Conservation (phyloP, 30 jellyfish, hydroid and myxozoan species). For the Turritopsis rubra region DNA sequence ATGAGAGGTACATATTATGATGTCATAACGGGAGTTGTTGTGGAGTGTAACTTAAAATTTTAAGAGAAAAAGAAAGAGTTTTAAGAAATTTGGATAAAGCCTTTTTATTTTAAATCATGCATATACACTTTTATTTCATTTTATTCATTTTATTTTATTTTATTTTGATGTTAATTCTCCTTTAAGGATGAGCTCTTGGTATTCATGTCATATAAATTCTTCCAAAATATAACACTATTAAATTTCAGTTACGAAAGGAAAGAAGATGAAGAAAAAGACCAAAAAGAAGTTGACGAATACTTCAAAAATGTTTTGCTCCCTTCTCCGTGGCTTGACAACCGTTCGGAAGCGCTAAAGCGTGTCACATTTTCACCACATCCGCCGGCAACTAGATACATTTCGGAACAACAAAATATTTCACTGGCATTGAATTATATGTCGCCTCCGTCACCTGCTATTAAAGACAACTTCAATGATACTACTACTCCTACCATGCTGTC, state of each 20-base stretch:
- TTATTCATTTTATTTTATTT: too few relatives aligned
- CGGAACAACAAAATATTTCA: neutral
- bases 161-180: neutral
- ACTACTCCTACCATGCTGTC: constrained; percentile 8
- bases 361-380: constrained; percentile 35
- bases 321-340: constrained; percentile 37
- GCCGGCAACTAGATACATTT: constrained; percentile 26
- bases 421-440: neutral
- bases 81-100: too few relatives aligned
- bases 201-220: too few relatives aligned
- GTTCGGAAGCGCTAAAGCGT: constrained; percentile 25
- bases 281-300: constrained; percentile 31
- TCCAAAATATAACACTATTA: too few relatives aligned
- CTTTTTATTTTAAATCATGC: too few relatives aligned
- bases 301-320: constrained; percentile 31
- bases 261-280: constrained; percentile 35
- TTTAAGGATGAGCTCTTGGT: too few relatives aligned
- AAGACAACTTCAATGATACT: neutral
- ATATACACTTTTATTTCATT: too few relatives aligned
- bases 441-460: neutral
- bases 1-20: too few relatives aligned
- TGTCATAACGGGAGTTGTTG: too few relatives aligned
- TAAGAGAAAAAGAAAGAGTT: too few relatives aligned
- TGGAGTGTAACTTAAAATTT: too few relatives aligned
- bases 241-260: constrained; percentile 11